Percentiles rank a stretch among this genome's conserved stretches.
Conservation (phyloP, 1,140 invertebrate species). For the Leguminivora glycinivorella region DNA sequence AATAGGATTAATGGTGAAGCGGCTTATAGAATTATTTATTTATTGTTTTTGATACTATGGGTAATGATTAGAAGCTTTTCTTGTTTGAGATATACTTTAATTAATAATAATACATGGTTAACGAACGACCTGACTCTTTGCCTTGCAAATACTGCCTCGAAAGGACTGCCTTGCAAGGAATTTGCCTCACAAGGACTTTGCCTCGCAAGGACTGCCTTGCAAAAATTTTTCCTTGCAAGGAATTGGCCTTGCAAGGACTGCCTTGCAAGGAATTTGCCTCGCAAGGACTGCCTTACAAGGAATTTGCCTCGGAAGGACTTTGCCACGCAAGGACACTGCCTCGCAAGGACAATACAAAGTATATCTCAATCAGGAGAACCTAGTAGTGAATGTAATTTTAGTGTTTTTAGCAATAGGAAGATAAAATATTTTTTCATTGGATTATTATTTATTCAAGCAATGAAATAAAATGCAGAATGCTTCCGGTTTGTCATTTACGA, state of each 20-base stretch:
- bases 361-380: background rate
- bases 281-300: too few relatives aligned
- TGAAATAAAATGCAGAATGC: background rate
- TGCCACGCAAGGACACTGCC: too few relatives aligned
- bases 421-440: conserved; percentile 18
- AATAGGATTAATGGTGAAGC: background rate
- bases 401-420: background rate
- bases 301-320: too few relatives aligned
- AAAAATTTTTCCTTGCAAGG: too few relatives aligned
- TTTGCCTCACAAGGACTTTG: too few relatives aligned
- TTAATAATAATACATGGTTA: background rate
- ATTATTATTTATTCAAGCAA: conserved; percentile 16
- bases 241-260: too few relatives aligned
- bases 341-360: too few relatives aligned
- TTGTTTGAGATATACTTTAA: background rate
- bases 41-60: conserved; percentile 19
- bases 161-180: too few relatives aligned
- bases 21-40: conserved; percentile 9
- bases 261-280: too few relatives aligned
- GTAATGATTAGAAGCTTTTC: background rate
- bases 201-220: too few relatives aligned
- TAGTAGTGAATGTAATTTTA: background rate
- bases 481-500: conserved; percentile 7
- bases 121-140: too few relatives aligned
- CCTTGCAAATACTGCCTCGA: too few relatives aligned